These are phyloP conservation scores for Manduca sexta DNA, from an alignment of 1,140 invertebrate species.

Conservation along the genomic window DNA sequence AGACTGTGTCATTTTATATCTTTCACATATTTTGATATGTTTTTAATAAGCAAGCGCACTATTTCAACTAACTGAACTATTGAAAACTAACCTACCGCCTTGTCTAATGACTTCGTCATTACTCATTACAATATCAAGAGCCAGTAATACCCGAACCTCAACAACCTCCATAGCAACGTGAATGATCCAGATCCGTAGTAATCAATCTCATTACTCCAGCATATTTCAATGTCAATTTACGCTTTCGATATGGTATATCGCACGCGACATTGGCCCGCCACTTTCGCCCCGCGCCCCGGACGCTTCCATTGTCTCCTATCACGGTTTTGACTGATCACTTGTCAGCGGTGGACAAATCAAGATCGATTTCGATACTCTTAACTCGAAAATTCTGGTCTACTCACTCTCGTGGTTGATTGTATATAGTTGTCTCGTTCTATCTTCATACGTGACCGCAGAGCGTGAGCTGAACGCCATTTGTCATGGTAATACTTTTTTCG, in stretches of 20 bases:
- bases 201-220: conserved; percentile 2
- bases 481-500: conserved; percentile 51
- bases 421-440: conserved; percentile 23
- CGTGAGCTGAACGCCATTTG: conserved; percentile 45
- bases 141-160: no score
- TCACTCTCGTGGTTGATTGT: conserved; percentile 14
- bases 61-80: no score
- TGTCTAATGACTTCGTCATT: no score
- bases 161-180: no score
- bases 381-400: conserved; percentile 40
- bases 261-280: conserved; percentile 20
- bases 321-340: conserved; percentile 55
- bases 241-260: conserved; percentile 45
- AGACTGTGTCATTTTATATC: no score
- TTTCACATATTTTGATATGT: no score
- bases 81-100: no score
- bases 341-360: conserved; percentile 64
- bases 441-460: conserved; percentile 32
- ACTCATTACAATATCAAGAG: no score
- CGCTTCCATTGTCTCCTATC: conserved; percentile 45
- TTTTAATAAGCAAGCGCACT: no score
- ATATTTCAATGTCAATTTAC: conserved; percentile 54
- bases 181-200: not conserved
- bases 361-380: conserved; percentile 64
- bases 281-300: conserved; percentile 36